These are phyloP conservation scores for Stegana nigrithorax DNA, from an alignment of 2,888 invertebrate species.

Conservation along the genomic window DNA sequence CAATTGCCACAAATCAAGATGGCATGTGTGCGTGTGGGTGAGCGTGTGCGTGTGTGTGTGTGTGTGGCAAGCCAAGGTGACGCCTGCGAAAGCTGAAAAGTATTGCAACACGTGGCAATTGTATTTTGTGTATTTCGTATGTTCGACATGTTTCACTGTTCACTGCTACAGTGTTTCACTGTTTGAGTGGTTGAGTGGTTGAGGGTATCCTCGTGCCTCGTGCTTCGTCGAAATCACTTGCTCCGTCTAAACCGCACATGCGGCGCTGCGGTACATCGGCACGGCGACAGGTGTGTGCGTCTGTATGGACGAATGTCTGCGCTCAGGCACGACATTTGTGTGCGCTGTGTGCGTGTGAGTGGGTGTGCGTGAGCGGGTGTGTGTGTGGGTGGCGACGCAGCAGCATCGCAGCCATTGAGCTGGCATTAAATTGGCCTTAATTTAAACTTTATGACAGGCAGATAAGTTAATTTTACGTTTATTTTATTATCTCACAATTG, in stretches of 20 bases:
- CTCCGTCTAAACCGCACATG: neutral
- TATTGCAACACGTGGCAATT: constrained; percentile 5
- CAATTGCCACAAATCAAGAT: constrained; percentile 58
- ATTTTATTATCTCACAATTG: no score
- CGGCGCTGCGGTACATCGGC: neutral
- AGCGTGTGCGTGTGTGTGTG: no score
- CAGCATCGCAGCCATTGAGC: no score
- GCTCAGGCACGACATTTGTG: neutral
- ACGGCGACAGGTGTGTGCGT: neutral
- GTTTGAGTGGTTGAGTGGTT: neutral
- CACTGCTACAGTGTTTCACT: no score
- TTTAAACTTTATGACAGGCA: constrained; percentile 5
- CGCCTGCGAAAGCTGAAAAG: neutral
- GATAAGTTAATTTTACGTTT: neutral
- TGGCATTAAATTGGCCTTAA: constrained; percentile 2
- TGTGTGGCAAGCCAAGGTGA: neutral
- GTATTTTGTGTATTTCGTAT: neutral
- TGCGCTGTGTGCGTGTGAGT: no score
- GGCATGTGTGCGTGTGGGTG: no score
- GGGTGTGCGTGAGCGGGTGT: no score
- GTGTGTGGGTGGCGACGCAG: no score
- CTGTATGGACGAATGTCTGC: no score
- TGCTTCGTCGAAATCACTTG: constrained; percentile 16
- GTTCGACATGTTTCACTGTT: no score
- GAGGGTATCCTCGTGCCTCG: no score